phyloP scores from a whole-genome alignment of 2,797 vertebrate genomes.

The Eremophila alpestris region DNA sequence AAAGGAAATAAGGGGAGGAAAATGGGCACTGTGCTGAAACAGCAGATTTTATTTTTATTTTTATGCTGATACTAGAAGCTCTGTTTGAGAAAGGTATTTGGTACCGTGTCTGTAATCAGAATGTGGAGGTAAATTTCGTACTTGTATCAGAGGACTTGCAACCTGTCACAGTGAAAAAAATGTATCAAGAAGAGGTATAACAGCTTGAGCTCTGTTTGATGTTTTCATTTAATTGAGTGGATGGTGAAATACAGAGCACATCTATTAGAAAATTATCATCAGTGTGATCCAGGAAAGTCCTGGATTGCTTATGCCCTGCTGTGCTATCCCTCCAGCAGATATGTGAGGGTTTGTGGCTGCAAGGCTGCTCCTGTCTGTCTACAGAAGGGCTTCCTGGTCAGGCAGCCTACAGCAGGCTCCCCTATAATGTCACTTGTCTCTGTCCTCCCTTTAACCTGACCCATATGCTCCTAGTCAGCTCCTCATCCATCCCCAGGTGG shows the following conservation, averaged over 20 bases:
- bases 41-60: constrained; percentile 37
- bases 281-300: not conserved
- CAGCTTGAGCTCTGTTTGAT: not conserved
- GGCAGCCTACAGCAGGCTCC: not conserved
- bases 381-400: not conserved
- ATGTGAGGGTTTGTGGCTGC: not conserved
- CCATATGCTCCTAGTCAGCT: not conserved
- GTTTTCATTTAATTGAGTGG: not conserved
- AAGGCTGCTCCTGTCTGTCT: not conserved
- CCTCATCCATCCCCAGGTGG: not conserved
- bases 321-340: not conserved
- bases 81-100: not conserved
- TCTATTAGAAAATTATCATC: not conserved
- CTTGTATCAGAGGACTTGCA: not conserved
- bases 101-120: not conserved
- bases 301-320: not conserved
- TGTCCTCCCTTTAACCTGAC: not conserved
- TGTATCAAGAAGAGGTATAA: not conserved
- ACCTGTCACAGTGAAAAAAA: not conserved
- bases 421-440: not conserved
- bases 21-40: constrained; percentile 25
- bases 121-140: not conserved
- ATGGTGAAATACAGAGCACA: not conserved
- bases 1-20: not conserved
- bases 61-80: not conserved